These are phyloP conservation scores for Endotricha flammealis DNA, from an alignment of 2,888 invertebrate species.

Conservation along the genomic window DNA sequence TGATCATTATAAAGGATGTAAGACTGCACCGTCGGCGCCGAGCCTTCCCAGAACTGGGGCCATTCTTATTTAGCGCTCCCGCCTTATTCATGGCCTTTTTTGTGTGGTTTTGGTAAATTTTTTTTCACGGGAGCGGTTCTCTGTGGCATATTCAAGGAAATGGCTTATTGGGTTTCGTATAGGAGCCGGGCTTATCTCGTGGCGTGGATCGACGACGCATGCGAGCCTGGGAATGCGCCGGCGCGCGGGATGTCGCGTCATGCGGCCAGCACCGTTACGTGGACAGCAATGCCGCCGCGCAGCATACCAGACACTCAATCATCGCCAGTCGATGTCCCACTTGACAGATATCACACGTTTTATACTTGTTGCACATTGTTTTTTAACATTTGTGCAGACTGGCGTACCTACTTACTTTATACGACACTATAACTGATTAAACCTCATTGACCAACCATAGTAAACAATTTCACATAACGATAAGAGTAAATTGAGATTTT, in stretches of 20 bases:
- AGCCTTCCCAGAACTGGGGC: constrained; percentile 71
- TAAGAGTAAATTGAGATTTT: no score
- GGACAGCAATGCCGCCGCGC: no score
- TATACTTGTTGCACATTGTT: no score
- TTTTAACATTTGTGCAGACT: no score
- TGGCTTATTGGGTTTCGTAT: constrained; percentile 74
- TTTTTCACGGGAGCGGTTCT: constrained; percentile 66
- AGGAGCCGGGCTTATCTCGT: constrained; percentile 63
- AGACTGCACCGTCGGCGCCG: constrained; percentile 73
- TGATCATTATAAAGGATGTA: constrained; percentile 72
- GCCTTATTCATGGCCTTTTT: constrained; percentile 70
- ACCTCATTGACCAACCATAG: no score
- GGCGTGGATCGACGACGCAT: constrained; percentile 48
- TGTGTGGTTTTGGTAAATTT: constrained; percentile 58
- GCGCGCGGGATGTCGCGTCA: constrained; percentile 20
- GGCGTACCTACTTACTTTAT: no score
- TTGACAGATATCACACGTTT: neutral
- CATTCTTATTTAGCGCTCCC: constrained; percentile 76
- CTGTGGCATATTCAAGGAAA: constrained; percentile 73
- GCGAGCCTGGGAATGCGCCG: constrained; percentile 52
- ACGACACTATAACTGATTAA: no score
- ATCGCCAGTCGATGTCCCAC: neutral
- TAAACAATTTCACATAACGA: no score
- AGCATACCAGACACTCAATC: constrained; percentile 19
- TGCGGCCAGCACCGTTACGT: constrained; percentile 47